These are phyloP conservation scores for Melanchra persicariae DNA, from an alignment of 2,888 invertebrate genomes.

Conservation along the genomic window DNA sequence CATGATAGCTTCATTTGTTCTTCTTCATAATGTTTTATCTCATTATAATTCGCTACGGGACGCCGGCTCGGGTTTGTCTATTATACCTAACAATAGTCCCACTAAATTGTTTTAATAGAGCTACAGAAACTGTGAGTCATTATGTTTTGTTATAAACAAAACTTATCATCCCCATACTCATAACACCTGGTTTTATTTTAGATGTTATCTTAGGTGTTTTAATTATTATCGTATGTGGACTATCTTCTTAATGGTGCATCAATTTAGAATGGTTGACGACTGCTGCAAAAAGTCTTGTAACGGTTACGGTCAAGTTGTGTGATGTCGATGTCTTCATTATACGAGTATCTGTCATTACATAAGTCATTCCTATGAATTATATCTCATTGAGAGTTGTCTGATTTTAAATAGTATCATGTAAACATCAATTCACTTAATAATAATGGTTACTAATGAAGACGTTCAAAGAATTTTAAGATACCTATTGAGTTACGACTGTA, in stretches of 20 bases:
- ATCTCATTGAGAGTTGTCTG: neutral
- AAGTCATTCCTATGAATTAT: neutral
- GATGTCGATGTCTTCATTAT: neutral
- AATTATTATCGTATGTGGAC: conserved; percentile 77
- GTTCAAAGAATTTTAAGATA: neutral
- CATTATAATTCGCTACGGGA: conserved; percentile 89
- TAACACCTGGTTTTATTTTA: conserved; percentile 83
- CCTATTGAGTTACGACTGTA: neutral
- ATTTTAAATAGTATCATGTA: no score
- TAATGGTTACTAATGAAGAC: neutral
- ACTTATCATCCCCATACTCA: conserved; percentile 77
- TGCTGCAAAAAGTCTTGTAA: neutral
- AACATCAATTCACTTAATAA: no score
- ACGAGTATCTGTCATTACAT: no score
- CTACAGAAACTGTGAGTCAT: conserved; percentile 83
- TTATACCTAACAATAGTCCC: conserved; percentile 83
- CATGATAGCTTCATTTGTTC: conserved; percentile 88
- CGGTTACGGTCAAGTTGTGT: neutral
- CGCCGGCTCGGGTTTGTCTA: conserved; percentile 81
- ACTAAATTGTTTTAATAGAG: conserved; percentile 90
- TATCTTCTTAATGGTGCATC: conserved; percentile 30
- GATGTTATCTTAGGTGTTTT: conserved; percentile 83
- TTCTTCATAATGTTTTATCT: conserved; percentile 82
- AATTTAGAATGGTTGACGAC: neutral
- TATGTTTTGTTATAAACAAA: conserved; percentile 81